Conservation (phyloP, 2,797 vertebrate species). For the Paramormyrops hopkinsi region DNA sequence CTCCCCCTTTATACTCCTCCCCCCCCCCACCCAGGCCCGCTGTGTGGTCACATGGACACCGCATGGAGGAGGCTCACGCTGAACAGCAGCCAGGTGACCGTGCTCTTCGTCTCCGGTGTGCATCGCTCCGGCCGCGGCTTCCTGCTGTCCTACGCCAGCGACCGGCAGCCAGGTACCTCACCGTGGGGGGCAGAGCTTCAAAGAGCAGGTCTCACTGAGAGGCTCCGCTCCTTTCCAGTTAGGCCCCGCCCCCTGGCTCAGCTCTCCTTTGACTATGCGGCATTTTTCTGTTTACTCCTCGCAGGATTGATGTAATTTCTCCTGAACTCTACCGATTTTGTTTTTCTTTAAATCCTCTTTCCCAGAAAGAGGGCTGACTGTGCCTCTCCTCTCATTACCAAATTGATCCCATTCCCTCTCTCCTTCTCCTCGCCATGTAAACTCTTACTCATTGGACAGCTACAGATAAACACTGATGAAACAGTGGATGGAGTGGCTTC, state of each 20-base stretch:
- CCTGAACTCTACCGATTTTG: neutral
- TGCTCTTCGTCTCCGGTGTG: slow-evolving; percentile 67
- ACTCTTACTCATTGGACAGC: neutral
- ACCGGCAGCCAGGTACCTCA: slow-evolving; percentile 60
- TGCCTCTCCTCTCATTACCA: neutral
- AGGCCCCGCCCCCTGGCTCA: neutral
- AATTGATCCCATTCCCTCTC: neutral
- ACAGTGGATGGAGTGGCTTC: neutral
- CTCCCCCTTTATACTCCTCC: too few species aligned
- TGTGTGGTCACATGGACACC: slow-evolving; percentile 61
- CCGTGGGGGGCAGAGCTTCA: neutral
- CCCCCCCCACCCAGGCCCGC: slow-evolving; percentile 58
- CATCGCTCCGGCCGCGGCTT: slow-evolving; percentile 79
- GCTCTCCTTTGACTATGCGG: neutral
- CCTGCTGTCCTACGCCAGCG: slow-evolving; percentile 73
- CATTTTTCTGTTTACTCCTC: neutral
- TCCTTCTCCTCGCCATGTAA: neutral
- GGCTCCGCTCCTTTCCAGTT: neutral
- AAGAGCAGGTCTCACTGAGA: neutral
- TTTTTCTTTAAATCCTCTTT: neutral
- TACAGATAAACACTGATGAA: neutral
- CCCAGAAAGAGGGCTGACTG: neutral
- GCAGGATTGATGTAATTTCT: neutral
- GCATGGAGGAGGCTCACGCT: slow-evolving; percentile 53
- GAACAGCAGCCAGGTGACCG: slow-evolving; percentile 57